Conservation (phyloP, 2,797 vertebrate genomes). For the Rhinatrema bivittatum region DNA sequence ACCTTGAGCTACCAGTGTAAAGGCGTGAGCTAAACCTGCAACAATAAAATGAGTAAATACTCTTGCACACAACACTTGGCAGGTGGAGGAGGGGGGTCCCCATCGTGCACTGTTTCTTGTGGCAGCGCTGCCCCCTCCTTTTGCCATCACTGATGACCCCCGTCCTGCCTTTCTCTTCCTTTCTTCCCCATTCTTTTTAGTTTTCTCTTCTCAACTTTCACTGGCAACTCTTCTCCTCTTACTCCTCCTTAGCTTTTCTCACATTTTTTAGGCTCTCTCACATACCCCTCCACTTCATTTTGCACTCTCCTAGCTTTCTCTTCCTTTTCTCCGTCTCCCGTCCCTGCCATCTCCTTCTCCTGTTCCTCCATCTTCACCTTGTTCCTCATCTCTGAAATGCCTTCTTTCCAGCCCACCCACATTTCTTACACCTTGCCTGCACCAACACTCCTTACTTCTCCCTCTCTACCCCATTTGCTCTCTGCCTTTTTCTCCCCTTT, state of each 20-base stretch:
- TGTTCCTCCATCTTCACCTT: neutral
- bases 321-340: neutral
- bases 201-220: neutral
- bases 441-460: neutral
- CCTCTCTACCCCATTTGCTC: slow-evolving; percentile 10
- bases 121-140: too few relatives aligned
- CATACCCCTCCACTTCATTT: neutral
- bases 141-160: too few relatives aligned
- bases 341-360: neutral
- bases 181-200: neutral
- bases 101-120: too few relatives aligned
- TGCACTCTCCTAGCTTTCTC: neutral
- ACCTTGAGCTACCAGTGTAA: too few relatives aligned
- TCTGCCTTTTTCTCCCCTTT: neutral
- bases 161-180: too few relatives aligned
- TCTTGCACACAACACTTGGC: too few relatives aligned
- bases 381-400: too few relatives aligned
- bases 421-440: neutral
- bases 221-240: neutral
- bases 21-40: too few relatives aligned
- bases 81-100: too few relatives aligned
- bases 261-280: neutral
- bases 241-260: neutral
- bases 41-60: too few relatives aligned
- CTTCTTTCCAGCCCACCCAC: neutral